Evolutionary conservation across 2,888 invertebrate species (phyloP).

Genomic region (Noctua pronuba): DNA sequence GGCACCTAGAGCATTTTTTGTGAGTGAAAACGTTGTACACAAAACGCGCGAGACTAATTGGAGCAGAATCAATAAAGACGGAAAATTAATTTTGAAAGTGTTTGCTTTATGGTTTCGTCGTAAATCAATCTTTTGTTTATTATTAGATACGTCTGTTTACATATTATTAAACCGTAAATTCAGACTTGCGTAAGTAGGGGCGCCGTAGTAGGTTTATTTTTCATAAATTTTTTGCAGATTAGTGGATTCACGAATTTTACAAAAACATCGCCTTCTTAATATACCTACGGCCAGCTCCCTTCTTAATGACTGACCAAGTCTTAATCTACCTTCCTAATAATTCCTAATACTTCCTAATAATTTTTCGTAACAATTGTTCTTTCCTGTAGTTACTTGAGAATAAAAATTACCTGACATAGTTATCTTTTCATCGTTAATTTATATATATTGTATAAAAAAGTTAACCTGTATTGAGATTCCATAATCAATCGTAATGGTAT

Average conservation of each 20-base stretch:
- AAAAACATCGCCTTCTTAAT: background rate
- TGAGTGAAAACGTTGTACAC: constrained; percentile 51
- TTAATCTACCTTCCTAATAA: background rate
- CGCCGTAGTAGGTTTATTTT: constrained; percentile 1
- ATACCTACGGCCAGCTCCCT: background rate
- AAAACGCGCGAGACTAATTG: constrained; percentile 51
- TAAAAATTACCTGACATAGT: background rate
- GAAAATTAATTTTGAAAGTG: constrained; percentile 41
- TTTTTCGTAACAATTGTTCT: background rate
- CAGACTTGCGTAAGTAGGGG: background rate
- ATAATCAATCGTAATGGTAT: background rate
- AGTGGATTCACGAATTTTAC: background rate
- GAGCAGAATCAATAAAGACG: constrained; percentile 37
- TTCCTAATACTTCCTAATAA: background rate
- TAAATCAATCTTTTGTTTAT: constrained; percentile 24
- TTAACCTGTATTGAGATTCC: background rate
- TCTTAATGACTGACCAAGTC: background rate
- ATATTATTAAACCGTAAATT: constrained; percentile 8
- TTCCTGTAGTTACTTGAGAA: background rate
- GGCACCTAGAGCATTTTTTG: constrained; percentile 57
- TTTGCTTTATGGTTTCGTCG: constrained; percentile 24
- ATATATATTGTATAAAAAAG: background rate
- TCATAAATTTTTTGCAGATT: background rate
- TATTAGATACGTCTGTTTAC: constrained; percentile 22
- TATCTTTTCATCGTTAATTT: background rate